Conservation (phyloP, 2,797 vertebrate genomes). For the Anguilla marmorata region DNA sequence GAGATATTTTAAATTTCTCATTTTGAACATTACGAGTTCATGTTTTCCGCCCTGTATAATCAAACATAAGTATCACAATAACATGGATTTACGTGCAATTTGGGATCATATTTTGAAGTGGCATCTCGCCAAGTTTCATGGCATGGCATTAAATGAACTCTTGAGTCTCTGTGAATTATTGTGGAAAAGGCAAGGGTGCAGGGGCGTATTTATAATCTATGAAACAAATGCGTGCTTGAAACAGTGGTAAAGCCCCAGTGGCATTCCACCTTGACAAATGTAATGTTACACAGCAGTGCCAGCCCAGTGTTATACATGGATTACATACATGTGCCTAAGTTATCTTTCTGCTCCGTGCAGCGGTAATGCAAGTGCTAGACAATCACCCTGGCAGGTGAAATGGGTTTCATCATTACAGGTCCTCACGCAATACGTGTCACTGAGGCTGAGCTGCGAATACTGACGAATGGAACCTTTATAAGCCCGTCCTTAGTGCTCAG, state of each 20-base stretch:
- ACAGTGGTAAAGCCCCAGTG: background rate
- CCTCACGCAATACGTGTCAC: background rate
- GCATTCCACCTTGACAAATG: background rate
- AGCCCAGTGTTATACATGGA: background rate
- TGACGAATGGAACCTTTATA: background rate
- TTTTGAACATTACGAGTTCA: too few relatives aligned
- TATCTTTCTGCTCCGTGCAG: background rate
- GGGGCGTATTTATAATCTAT: background rate
- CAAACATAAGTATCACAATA: background rate
- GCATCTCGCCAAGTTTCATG: background rate
- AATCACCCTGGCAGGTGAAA: background rate
- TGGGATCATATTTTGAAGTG: background rate
- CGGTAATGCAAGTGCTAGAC: background rate
- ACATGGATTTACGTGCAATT: background rate
- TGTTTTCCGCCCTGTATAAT: background rate
- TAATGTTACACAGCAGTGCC: background rate
- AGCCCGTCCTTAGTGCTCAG: too few relatives aligned
- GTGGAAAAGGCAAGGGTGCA: background rate
- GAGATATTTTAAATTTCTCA: too few relatives aligned
- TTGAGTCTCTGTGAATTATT: background rate
- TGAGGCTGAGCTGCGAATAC: background rate
- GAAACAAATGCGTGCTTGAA: background rate
- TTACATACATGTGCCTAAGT: background rate
- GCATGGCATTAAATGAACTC: background rate
- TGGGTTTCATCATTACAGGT: background rate